A percentile compares a stretch with the other conserved stretches of the same genome.
Evolutionary conservation across 2,113 vertebrate genomes (phyloP).

Genomic region (Elanus axillaris): DNA sequence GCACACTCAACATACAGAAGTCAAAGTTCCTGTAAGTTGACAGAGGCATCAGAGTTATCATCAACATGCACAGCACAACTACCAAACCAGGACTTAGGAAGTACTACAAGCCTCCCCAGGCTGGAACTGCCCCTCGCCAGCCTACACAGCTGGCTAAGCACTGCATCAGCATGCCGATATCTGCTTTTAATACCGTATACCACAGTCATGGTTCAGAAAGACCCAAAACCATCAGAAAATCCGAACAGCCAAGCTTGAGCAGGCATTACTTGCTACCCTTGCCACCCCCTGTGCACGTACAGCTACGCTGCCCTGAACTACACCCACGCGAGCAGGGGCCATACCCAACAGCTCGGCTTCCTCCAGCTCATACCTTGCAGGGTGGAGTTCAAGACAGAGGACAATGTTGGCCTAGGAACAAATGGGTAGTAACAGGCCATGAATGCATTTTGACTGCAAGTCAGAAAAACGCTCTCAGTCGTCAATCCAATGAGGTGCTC

Average conservation of each 20-base stretch:
- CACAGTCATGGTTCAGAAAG: neutral
- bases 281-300: fast-evolving
- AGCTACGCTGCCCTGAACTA: neutral
- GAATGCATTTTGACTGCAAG: neutral
- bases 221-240: neutral
- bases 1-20: neutral
- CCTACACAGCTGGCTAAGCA: neutral
- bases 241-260: neutral
- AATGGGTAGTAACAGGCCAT: neutral
- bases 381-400: neutral
- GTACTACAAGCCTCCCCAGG: neutral
- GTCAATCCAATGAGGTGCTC: neutral
- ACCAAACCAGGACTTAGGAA: neutral
- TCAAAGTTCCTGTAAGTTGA: neutral
- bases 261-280: neutral
- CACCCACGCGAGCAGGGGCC: neutral
- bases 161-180: neutral
- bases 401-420: constrained; percentile 2
- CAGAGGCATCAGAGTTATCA: neutral
- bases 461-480: fast-evolving
- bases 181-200: neutral
- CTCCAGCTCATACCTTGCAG: neutral
- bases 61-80: neutral
- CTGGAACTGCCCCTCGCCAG: neutral
- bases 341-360: neutral